A percentile compares a stretch with the other conserved stretches of the same genome.
Evolutionary conservation across 2,113 vertebrate species (phyloP).

Genomic region (Antechinus stuartii): DNA sequence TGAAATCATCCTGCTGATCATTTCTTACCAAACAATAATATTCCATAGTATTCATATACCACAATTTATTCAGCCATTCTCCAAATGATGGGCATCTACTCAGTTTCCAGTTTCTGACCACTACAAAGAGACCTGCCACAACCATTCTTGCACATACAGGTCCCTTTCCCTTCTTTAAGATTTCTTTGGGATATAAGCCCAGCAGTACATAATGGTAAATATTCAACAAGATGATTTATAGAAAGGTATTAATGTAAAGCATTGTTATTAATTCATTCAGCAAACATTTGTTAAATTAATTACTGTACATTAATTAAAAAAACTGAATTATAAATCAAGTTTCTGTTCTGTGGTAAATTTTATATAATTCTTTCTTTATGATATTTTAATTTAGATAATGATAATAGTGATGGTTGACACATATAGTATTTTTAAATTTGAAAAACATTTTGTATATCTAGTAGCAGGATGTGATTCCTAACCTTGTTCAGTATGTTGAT

Average conservation of each 20-base stretch:
- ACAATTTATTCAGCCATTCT: too few relatives aligned
- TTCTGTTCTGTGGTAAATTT: not conserved
- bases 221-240: not conserved
- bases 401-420: not conserved
- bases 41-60: too few relatives aligned
- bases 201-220: not conserved
- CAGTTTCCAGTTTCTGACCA: too few relatives aligned
- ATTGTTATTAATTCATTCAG: conserved; percentile 7
- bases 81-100: too few relatives aligned
- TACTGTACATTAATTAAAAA: not conserved
- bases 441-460: not conserved
- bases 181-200: too few relatives aligned
- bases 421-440: not conserved
- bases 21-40: too few relatives aligned
- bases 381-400: not conserved
- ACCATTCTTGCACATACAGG: too few relatives aligned
- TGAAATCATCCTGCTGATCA: too few relatives aligned
- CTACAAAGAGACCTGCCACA: too few relatives aligned
- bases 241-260: not conserved
- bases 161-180: too few relatives aligned
- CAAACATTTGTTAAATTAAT: not conserved
- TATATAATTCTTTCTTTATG: not conserved
- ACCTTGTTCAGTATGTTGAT: not conserved
- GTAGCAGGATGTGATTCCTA: not conserved
- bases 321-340: not conserved